phyloP scores from a whole-genome alignment of 2,888 invertebrate species.

The Plagodis pulveraria region DNA sequence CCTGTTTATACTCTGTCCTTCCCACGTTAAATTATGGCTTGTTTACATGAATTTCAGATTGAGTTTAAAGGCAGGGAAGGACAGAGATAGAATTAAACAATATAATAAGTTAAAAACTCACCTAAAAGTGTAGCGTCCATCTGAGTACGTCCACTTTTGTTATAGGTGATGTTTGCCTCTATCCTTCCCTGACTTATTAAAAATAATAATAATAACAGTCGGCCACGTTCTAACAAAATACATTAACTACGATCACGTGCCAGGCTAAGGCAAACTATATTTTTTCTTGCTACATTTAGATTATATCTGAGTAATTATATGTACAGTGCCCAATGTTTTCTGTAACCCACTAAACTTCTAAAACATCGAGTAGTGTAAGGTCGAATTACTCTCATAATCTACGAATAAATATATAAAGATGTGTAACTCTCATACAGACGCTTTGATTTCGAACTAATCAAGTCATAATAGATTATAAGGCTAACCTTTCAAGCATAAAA shows the following conservation, averaged over 20 bases:
- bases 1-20: constrained; percentile 69
- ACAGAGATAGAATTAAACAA: constrained; percentile 80
- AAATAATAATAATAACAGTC: constrained; percentile 1
- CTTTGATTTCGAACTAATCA: too few species aligned
- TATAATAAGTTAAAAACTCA: constrained; percentile 64
- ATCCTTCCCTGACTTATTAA: constrained; percentile 72
- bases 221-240: neutral
- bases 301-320: too few species aligned
- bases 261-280: too few species aligned
- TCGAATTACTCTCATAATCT: too few species aligned
- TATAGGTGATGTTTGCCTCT: constrained; percentile 79
- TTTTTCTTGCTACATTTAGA: too few species aligned
- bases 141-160: constrained; percentile 70
- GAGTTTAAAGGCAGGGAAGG: constrained; percentile 82
- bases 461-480: too few species aligned
- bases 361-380: too few species aligned
- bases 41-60: neutral
- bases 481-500: too few species aligned
- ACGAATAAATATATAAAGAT: too few species aligned
- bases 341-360: too few species aligned
- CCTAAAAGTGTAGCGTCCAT: constrained; percentile 78
- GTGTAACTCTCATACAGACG: too few species aligned
- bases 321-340: too few species aligned
- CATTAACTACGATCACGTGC: neutral
- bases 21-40: constrained; percentile 61